These are phyloP conservation scores for Neodontobutis hainanensis DNA, from an alignment of 2,113 vertebrate species.

Conservation along the genomic window DNA sequence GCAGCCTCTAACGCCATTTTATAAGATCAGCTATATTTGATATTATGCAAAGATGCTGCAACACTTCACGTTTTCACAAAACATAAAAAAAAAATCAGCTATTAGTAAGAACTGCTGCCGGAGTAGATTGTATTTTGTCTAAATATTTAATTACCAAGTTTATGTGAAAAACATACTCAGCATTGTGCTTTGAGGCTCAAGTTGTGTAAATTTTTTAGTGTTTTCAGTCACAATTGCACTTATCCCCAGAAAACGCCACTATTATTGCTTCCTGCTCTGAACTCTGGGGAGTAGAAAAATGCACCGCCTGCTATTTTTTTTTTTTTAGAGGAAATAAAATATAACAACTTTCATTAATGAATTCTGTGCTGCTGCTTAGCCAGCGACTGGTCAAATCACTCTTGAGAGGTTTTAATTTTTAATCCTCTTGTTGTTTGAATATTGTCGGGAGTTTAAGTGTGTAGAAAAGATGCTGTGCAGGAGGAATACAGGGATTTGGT, in stretches of 20 bases:
- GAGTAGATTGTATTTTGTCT: conserved; percentile 26
- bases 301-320: conserved; percentile 57
- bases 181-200: conserved; percentile 2
- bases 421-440: conserved; percentile 28
- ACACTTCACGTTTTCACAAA: conserved; percentile 1
- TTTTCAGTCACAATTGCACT: conserved; percentile 34
- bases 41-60: conserved; percentile 10
- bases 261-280: conserved; percentile 13
- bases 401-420: conserved; percentile 45
- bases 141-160: conserved; percentile 42
- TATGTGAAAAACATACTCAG: conserved; percentile 28
- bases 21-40: conserved; percentile 35
- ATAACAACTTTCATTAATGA: conserved; percentile 61
- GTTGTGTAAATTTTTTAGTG: conserved; percentile 30
- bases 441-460: conserved; percentile 17
- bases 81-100: conserved; percentile 15
- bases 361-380: conserved; percentile 44
- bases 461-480: neutral
- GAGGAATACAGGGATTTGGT: conserved; percentile 12
- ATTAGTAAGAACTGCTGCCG: conserved; percentile 5
- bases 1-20: conserved; percentile 45
- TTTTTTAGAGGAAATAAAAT: conserved; percentile 53
- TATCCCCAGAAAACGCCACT: conserved; percentile 40
- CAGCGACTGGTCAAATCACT: conserved; percentile 40
- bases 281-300: conserved; percentile 47